Base-by-base conservation (phyloP, 2,113 vertebrate genomes). In the Scomber scombrus region DNA sequence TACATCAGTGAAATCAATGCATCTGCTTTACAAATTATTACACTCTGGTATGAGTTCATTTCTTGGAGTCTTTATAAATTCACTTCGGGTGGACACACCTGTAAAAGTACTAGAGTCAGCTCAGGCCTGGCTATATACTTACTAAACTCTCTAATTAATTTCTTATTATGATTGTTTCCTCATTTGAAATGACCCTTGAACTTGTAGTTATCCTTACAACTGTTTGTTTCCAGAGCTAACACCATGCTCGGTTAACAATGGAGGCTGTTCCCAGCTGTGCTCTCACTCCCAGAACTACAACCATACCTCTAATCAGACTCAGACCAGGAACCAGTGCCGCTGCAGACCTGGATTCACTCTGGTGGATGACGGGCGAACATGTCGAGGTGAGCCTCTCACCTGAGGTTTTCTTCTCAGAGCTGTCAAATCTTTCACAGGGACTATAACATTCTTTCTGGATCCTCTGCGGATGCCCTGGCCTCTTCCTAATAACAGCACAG, bases 221-320 rank as follows among this genome's bases (percentile, higher is more conserved):
- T 46, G 16, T 52, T 68, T 51, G 23, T 16, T 40, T 75, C 11
- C 76, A 93, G 92, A 89, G 58, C n/a, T 90, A 19, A 88, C 84
- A 11, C 91, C 89, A 16, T 94, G 92, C 51, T 84, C 86, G 18
- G n/a, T 89, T 29, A 91, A 87, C 78, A 92, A 92, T 4, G 91
- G 91, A 19, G 91, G 91, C 66, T 94, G 90, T 69, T 92, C 91
- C 47, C 91, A 94, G 89, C 65, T 93, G 43, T 94, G 93, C 65
- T 77, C 60, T 54, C 57, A 75, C 58, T 61, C 82, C 2, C 79
- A 71, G 9, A 45, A 45, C 9, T 68, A 84, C 75, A 84, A 81
- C 71, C 80, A 80, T 69, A 88, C 23, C 71, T 52, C 54, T 58
- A 58, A 40, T 23, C 73, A 74, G 71, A 78, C 23, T 29, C 73